phyloP scores from a whole-genome alignment of 2,113 vertebrate genomes.

The Nycticebus coucang region DNA sequence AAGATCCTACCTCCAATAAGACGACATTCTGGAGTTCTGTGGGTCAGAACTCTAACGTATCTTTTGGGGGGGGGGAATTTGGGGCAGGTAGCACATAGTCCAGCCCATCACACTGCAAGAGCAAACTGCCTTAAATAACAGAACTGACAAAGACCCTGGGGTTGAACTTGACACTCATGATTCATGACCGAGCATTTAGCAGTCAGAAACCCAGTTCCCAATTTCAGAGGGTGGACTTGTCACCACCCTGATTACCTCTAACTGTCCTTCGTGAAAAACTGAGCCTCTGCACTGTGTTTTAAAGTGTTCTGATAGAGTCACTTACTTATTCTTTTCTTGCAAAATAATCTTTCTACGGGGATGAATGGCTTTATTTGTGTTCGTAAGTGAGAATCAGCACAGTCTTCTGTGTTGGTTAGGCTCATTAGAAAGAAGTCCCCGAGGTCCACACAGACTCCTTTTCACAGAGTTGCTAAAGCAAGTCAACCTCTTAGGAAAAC shows the following conservation, averaged over 20 bases:
- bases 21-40: not conserved
- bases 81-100: not conserved
- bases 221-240: rapidly evolving
- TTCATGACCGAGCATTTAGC: rapidly evolving
- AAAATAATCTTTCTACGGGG: conserved; percentile 31
- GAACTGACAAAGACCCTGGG: too few relatives aligned
- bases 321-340: not conserved
- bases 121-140: not conserved
- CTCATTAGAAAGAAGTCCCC: not conserved
- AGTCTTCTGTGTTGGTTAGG: not conserved
- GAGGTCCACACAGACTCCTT: not conserved
- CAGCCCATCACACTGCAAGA: not conserved
- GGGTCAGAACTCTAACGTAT: not conserved
- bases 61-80: not conserved
- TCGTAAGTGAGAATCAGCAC: not conserved
- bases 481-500: conserved; percentile 42
- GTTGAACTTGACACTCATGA: not conserved
- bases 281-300: not conserved
- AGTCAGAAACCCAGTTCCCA: not conserved
- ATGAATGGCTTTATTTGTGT: conserved; percentile 25
- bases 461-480: not conserved
- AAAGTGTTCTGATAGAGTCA: not conserved
- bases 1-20: not conserved
- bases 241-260: not conserved
- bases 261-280: not conserved